These are phyloP conservation scores for Enchytraeus crypticus DNA, from an alignment of 2,888 invertebrate species.

Conservation along the genomic window DNA sequence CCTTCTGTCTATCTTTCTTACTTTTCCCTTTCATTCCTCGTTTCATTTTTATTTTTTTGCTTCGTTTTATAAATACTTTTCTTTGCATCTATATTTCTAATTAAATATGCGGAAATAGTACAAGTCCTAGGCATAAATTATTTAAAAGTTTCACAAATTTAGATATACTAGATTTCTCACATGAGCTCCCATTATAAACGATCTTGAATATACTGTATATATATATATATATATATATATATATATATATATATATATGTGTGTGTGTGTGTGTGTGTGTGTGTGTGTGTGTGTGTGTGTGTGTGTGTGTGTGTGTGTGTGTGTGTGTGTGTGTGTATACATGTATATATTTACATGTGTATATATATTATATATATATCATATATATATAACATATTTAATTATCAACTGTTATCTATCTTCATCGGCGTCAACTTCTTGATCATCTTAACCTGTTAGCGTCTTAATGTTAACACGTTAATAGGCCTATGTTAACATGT, in stretches of 20 bases:
- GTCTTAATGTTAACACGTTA: too few species aligned
- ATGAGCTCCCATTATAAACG: background rate
- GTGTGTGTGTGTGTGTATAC: conserved; percentile 4
- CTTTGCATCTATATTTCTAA: background rate
- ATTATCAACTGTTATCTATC: background rate
- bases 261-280: conserved; percentile 9
- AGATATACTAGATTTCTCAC: background rate
- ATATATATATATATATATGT: background rate
- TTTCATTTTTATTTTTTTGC: background rate
- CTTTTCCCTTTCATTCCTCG: background rate
- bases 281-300: conserved; percentile 11
- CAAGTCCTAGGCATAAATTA: too few species aligned
- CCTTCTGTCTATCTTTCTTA: background rate
- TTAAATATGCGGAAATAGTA: too few species aligned
- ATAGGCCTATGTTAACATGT: too few species aligned
- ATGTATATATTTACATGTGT: too few species aligned
- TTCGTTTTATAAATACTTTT: background rate
- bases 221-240: background rate
- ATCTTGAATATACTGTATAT: background rate
- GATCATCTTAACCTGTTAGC: too few species aligned
- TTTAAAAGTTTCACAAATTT: background rate
- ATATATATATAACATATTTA: background rate
- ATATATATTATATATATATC: too few species aligned
- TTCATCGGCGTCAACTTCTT: background rate
- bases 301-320: conserved; percentile 7